Conservation (phyloP, 2,797 vertebrate genomes). For the Mallotus villosus region DNA sequence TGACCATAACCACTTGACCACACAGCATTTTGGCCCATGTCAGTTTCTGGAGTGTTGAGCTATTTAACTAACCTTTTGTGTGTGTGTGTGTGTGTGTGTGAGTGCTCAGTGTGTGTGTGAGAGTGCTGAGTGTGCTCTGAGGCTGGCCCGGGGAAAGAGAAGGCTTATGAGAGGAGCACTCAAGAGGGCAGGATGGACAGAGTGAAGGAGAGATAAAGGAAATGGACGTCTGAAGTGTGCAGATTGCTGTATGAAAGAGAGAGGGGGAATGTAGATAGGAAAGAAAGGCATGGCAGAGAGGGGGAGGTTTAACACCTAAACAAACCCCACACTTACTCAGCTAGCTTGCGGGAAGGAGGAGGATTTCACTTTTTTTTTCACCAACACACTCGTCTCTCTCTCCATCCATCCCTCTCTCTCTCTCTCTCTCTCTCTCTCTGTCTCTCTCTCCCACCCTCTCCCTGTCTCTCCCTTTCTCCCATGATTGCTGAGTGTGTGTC, state of each 20-base stretch:
- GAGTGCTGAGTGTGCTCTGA: not conserved
- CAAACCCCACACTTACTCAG: too few relatives aligned
- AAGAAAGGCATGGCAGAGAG: not conserved
- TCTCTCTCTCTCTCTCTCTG: conserved; percentile 23
- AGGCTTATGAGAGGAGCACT: conserved; percentile 32
- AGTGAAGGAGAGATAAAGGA: not conserved
- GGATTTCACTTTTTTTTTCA: not conserved
- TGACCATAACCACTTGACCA: conserved; percentile 46
- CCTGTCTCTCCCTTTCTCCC: conserved; percentile 5
- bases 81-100: conserved; percentile 24
- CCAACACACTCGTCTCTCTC: not conserved
- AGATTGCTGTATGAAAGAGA: not conserved
- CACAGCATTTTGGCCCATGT: not conserved
- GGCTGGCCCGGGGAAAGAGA: conserved; percentile 15
- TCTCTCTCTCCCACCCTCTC: conserved; percentile 1
- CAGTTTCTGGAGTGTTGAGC: not conserved
- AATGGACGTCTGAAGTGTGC: not conserved
- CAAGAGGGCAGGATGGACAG: conserved; percentile 14
- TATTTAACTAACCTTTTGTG: not conserved
- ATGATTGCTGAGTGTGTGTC: conserved; percentile 38
- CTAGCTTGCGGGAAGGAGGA: not conserved
- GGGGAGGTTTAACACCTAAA: not conserved
- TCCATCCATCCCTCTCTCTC: not conserved
- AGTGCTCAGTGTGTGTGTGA: not conserved
- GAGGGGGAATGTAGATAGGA: not conserved